Evolutionary conservation across 2,888 invertebrate genomes (phyloP), one percentile per base, ranked within the genome.

Genomic region (Petrophora chlorosata): DNA sequence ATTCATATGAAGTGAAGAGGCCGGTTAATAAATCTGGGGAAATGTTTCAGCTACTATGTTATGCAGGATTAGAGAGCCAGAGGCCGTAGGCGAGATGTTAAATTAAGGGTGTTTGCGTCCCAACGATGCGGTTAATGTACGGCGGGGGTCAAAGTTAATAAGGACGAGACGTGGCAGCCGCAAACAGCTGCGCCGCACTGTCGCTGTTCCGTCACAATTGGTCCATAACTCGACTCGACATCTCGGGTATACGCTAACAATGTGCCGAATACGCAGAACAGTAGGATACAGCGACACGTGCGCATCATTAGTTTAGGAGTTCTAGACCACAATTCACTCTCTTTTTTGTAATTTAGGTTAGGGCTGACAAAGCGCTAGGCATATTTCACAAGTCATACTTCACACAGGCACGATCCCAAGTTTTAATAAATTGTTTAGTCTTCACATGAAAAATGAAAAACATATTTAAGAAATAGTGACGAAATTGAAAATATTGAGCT

Each of bases 61-160:
- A 74, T 74, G 70, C 71, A 59, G 70, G 70, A 76, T 78, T 70
- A 74, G 70, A 51, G 66, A 61, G 65, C 61, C 63, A 59, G 56
- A 59, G 62, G 44, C 52, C 60, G 52, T 58, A 48, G 49, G 41
- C 33, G 47, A 64, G 59, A 65, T 70, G 68, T 73, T 74, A 74
- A 73, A 76, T 74, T 72, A 70, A 68, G 70, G 69, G 64, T 69
- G 70, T 71, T 73, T 63, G 67, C 62, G 63, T 62, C 61, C 53
- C 56, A 54, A 61, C 61, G 61, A 64, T 59, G 63, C 58, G 67
- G 72, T 69, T 73, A 70, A 75, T 73, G 67, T 74, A 67, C 70
- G 49, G 50, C 66, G 56, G 49, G 65, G 74, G 73, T 75, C 74
- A 72, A 73, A 76, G 63, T 76, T 79, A 77, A 78, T 79, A 76